phyloP scores from a whole-genome alignment of 30 jellyfish, hydroid and myxozoan species.

The Catostylus mosaicus region DNA sequence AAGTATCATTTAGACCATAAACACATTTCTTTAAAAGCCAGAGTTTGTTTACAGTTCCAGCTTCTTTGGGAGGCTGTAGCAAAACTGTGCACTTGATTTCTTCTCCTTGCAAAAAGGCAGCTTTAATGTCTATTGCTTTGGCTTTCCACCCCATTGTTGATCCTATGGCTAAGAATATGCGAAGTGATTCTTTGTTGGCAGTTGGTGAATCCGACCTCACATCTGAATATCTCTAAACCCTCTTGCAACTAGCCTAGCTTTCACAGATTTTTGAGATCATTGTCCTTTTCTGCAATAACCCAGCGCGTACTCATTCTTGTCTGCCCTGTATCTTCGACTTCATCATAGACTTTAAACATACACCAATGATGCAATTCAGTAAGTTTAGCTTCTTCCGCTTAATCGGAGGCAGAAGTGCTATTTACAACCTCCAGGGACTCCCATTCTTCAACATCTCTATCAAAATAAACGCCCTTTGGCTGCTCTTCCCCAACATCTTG shows the following conservation, averaged over 20 bases:
- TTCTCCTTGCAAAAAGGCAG: conserved; percentile 56
- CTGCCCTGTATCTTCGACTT: conserved; percentile 6
- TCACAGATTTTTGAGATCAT: neutral
- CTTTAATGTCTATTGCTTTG: conserved; percentile 32
- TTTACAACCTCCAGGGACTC: conserved; percentile 10
- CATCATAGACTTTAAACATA: neutral
- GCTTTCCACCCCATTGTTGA: conserved; percentile 41
- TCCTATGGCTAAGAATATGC: neutral
- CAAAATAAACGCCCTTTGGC: conserved; percentile 27
- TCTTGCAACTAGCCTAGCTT: conserved; percentile 18
- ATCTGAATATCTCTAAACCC: conserved; percentile 15
- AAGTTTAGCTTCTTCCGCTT: neutral
- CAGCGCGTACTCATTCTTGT: neutral
- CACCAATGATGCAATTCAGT: neutral
- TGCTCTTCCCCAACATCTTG: conserved; percentile 25
- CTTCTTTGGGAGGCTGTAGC: conserved; percentile 16
- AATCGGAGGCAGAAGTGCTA: neutral
- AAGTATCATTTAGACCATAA: conserved; percentile 8
- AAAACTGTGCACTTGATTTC: conserved; percentile 9
- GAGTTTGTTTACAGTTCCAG: neutral
- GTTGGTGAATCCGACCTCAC: conserved; percentile 32
- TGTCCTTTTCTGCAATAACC: neutral
- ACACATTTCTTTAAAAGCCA: conserved; percentile 16
- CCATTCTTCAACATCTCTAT: conserved; percentile 16
- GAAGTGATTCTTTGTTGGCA: conserved; percentile 18